Evolutionary conservation across 2,888 invertebrate species (phyloP).

Genomic region (Stenurella melanura): DNA sequence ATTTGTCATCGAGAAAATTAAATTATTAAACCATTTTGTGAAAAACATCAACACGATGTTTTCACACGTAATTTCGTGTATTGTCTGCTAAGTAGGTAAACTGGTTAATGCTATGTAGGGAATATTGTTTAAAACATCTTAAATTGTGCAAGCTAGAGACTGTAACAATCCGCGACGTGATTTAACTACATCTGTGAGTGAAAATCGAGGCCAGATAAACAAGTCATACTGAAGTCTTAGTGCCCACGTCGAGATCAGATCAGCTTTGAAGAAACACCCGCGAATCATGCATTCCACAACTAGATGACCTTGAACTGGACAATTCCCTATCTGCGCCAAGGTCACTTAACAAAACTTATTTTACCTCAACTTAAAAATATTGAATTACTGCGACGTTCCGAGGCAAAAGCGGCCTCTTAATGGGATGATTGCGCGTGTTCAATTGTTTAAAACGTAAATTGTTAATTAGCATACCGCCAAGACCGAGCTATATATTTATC

Average conservation of each 20-base stretch:
- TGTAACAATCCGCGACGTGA: not conserved
- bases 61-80: too few species aligned
- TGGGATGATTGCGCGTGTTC: slow-evolving; percentile 29
- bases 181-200: not conserved
- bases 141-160: not conserved
- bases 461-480: slow-evolving; percentile 25
- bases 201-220: slow-evolving; percentile 39
- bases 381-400: slow-evolving; percentile 18
- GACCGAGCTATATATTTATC: slow-evolving; percentile 9
- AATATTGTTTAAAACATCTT: not conserved
- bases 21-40: too few species aligned
- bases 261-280: slow-evolving; percentile 61
- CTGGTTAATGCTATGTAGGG: not conserved
- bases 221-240: slow-evolving; percentile 12
- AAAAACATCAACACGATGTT: too few species aligned
- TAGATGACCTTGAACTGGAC: slow-evolving; percentile 68
- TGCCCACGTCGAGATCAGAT: slow-evolving; percentile 35
- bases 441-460: slow-evolving; percentile 25
- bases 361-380: slow-evolving; percentile 20
- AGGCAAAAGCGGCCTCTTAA: slow-evolving; percentile 16
- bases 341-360: slow-evolving; percentile 51
- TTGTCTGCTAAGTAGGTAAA: too few species aligned
- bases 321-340: slow-evolving; percentile 62
- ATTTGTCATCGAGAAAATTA: too few species aligned
- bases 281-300: slow-evolving; percentile 66